phyloP scores from a whole-genome alignment of 2,797 vertebrate genomes.

The Helostoma temminkii region DNA sequence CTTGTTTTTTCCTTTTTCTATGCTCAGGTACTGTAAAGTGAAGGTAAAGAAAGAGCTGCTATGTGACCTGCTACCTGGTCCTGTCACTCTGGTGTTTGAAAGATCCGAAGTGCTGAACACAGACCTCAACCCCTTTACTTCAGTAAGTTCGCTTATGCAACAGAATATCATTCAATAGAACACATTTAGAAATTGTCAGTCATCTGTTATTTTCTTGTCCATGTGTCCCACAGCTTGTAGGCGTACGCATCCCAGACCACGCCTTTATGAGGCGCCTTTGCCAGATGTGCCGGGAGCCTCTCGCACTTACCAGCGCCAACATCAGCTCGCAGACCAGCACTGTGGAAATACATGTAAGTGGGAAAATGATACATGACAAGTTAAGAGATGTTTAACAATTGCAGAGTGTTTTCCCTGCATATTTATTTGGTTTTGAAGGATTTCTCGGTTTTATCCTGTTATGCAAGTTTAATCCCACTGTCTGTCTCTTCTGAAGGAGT shows the following conservation, averaged over 20 bases:
- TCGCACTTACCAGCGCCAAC: constrained; percentile 96
- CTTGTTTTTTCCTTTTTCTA: neutral
- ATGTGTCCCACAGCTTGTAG: constrained; percentile 87
- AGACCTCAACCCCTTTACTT: constrained; percentile 94
- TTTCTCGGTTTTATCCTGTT: neutral
- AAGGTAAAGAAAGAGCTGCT: constrained; percentile 87
- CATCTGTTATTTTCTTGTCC: neutral
- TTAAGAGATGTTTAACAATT: neutral
- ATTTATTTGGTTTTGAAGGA: neutral
- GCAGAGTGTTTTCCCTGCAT: neutral
- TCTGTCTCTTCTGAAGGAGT: constrained; percentile 84
- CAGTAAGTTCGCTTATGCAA: constrained; percentile 78
- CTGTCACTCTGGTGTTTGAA: constrained; percentile 94
- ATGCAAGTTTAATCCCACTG: neutral
- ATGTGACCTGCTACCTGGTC: constrained; percentile 91
- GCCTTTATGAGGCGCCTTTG: constrained; percentile 89
- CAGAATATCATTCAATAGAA: neutral
- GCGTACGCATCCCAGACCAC: constrained; percentile 93
- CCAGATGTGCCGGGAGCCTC: constrained; percentile 88
- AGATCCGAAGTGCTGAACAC: constrained; percentile 88
- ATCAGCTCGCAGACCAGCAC: constrained; percentile 90
- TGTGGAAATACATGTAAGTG: constrained; percentile 87
- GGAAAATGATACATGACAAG: neutral
- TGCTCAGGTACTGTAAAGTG: constrained; percentile 89
- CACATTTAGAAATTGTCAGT: neutral